A percentile compares a stretch with the other conserved stretches of the same genome.
Conservation (phyloP, 2,888 invertebrate genomes). For the Sarcophaga variegata region DNA sequence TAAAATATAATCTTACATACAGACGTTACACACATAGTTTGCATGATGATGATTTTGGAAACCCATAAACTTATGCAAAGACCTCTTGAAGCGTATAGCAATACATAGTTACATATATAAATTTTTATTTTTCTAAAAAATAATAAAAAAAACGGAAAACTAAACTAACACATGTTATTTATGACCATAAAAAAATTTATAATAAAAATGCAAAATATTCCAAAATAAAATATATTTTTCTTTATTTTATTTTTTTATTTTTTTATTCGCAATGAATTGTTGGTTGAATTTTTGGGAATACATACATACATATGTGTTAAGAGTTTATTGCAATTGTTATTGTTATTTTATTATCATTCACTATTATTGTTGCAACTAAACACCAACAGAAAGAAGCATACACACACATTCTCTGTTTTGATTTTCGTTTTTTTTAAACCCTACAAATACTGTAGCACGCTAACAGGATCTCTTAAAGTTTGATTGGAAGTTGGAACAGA, state of each 20-base stretch:
- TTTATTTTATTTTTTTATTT: background rate
- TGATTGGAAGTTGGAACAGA: too few relatives aligned
- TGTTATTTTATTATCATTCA: background rate
- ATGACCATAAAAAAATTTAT: constrained; percentile 56
- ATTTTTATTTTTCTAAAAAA: constrained; percentile 22
- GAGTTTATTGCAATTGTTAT: background rate
- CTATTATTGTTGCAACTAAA: background rate
- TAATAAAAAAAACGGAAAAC: too few relatives aligned
- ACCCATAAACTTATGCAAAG: too few relatives aligned
- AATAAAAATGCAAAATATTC: constrained; percentile 61
- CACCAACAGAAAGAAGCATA: background rate
- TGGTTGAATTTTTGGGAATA: background rate
- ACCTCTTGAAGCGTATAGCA: too few relatives aligned
- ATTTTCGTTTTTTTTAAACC: background rate
- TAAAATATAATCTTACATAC: constrained; percentile 13
- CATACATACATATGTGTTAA: background rate
- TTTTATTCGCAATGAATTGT: background rate
- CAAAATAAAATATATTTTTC: background rate
- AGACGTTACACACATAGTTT: background rate
- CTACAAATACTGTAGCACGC: background rate
- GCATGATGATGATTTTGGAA: too few relatives aligned
- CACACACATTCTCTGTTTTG: background rate
- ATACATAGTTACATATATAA: background rate
- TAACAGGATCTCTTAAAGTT: too few relatives aligned
- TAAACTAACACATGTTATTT: constrained; percentile 64